phyloP scores from a whole-genome alignment of 2,888 invertebrate species.

The Mesoligia furuncula region DNA sequence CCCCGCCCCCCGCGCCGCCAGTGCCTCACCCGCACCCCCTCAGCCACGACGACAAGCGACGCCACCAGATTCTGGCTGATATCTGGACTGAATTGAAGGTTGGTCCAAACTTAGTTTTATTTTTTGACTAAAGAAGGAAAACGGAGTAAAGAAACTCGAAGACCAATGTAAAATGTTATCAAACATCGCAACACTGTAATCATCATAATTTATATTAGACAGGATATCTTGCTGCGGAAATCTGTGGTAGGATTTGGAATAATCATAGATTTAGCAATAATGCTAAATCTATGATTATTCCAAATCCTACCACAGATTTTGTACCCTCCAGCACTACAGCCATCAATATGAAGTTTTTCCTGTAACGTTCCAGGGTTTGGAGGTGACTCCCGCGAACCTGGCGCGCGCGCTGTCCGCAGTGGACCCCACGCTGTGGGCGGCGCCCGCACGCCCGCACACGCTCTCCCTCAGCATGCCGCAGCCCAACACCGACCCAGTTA shows the following conservation, averaged over 20 bases:
- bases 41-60: slow-evolving; percentile 91
- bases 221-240: too few relatives aligned
- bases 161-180: too few relatives aligned
- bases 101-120: slow-evolving; percentile 8
- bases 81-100: slow-evolving; percentile 92
- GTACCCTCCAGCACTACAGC: too few relatives aligned
- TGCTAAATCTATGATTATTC: too few relatives aligned
- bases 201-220: too few relatives aligned
- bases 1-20: slow-evolving; percentile 85
- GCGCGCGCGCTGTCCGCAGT: slow-evolving; percentile 92
- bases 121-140: too few relatives aligned
- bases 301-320: too few relatives aligned
- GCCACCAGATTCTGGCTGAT: slow-evolving; percentile 91
- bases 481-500: slow-evolving; percentile 80
- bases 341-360: too few relatives aligned
- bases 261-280: too few relatives aligned
- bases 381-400: slow-evolving; percentile 91
- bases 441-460: slow-evolving; percentile 92
- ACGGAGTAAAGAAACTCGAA: too few relatives aligned
- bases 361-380: slow-evolving; percentile 83
- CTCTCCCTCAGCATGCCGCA: slow-evolving; percentile 93
- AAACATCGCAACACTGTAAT: too few relatives aligned
- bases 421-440: slow-evolving; percentile 92
- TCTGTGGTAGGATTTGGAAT: too few relatives aligned
- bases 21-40: slow-evolving; percentile 88